Base-by-base conservation (phyloP, 92 coral and sea anemone genomes). In the Epizoanthus fatuus region DNA sequence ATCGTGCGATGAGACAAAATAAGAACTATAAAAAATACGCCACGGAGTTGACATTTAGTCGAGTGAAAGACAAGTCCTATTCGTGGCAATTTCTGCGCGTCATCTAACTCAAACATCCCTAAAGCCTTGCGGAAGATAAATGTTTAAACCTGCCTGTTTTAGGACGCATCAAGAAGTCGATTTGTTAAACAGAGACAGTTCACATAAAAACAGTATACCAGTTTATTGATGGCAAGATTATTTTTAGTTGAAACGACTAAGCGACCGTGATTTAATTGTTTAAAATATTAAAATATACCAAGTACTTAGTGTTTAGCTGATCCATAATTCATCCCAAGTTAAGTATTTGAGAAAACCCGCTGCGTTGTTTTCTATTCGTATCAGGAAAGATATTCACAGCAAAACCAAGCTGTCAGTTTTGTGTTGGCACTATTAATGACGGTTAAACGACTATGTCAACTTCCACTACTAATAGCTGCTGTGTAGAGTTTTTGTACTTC, bases 231-330 rank as follows among this genome's bases (percentile, higher is more conserved):
- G 13, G 55, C 40, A 62, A 77, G 10, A 69, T n/a, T 54, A 58
- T 35, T 17, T 42, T 1, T 20, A 72, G 51, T 39, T 47, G 38
- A 49, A 71, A 72, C 51, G 58, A 72, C 51, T 47, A 51, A n/a
- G n/a, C 77, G 2, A 60, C 70, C 39, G 57, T 59, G 82, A 77
- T 77, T 77, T 77, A 77, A 77, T 60, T 59, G 42, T 62, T 75
- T 60, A 59, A 62, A 77, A 77, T 44, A 77, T 77, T 77, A 40
- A 77, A 59, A 60, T 77, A 77, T 77, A 49, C 65, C 12, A 77
- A 60, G 70, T 60, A 60, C 40, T 62, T 77, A 56, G 62, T 40
- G 42, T 39, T 58, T 25, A n/a, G 22, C 0, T 77, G 15, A 77
- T 77, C 25, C 70, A 77, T 77, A 59, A 77, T 77, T 60, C 44